A percentile compares a stretch with the other conserved stretches of the same genome.
Evolutionary conservation across 2,797 vertebrate species (phyloP).

Genomic region (Pangasius djambal): DNA sequence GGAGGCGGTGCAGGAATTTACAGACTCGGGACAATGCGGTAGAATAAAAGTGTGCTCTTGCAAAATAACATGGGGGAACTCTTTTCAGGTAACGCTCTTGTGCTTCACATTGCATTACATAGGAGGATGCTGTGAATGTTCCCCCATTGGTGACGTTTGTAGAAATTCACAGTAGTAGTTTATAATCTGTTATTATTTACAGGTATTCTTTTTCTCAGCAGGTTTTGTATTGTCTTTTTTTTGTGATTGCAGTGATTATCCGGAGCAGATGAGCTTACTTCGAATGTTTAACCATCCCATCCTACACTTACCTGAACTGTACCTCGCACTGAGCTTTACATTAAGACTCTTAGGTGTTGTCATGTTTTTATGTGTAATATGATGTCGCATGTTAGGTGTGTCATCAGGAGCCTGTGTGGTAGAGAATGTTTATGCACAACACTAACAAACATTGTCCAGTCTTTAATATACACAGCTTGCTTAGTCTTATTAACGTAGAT

Average conservation of each 20-base stretch:
- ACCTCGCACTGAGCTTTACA: not conserved
- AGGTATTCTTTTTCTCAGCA: not conserved
- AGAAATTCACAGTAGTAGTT: not conserved
- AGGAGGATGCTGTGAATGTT: not conserved
- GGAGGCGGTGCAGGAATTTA: slow-evolving; percentile 60
- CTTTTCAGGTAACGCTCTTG: slow-evolving; percentile 56
- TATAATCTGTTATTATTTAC: not conserved
- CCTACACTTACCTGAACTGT: not conserved
- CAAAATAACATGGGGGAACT: slow-evolving; percentile 62
- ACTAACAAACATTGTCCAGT: not conserved
- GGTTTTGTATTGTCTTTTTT: not conserved
- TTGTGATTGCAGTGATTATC: not conserved
- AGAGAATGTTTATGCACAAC: too few relatives aligned
- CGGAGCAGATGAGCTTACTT: not conserved
- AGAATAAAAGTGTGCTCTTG: slow-evolving; percentile 67
- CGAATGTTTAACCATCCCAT: not conserved
- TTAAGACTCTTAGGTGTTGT: not conserved
- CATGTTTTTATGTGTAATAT: not conserved
- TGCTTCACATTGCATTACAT: not conserved
- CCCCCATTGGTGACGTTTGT: not conserved
- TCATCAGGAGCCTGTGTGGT: not conserved
- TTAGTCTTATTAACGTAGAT: not conserved
- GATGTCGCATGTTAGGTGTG: not conserved
- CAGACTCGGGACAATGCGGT: slow-evolving; percentile 55
- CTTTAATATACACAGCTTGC: too few relatives aligned